Evolutionary conservation across 30 jellyfish, hydroid and myxozoan genomes (phyloP), one percentile per base, ranked within the genome.

Genomic region (Turritopsis dohrnii): DNA sequence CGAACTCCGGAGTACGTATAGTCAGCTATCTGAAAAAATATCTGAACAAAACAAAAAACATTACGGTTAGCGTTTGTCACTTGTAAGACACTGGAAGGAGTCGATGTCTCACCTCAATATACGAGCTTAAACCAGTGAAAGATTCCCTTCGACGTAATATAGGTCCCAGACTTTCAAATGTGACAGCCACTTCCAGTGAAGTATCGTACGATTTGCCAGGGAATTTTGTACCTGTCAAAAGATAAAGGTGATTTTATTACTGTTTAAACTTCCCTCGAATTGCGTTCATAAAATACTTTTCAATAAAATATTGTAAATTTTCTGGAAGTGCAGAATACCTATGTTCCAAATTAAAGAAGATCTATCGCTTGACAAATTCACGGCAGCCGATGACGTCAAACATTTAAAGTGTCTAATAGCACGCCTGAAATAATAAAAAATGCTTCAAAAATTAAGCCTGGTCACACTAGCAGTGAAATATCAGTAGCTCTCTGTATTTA

Each of bases 101-200:
- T 41, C 13, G 60, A 3, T 41, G 5, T 41, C 73, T 16, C n/a
- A 88, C 96, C 88, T 52, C 79, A 18, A 88, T 88, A 84, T 88
- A 88, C 1, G 88, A 29, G 71, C 83, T 88, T 1, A 83, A 80
- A 9, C 96, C 96, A 52, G 75, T 77, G 71, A 89, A 83, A 84
- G 83, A 77, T 52, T 53, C 27, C 71, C 83, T 90, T 29, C 22
- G 28, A 52, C 52, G 72, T 18, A 76, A 69, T 22, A 82, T 71
- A 18, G 76, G 75, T 74, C 83, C 89, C 71, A 54, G 83, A 18
- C 29, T 21, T 18, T 72, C 79, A 52, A 89, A 89, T 22, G 84
- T 41, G 0, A 89, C 94, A 21, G 83, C 77, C n/a, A 72, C 90
- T 89, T 89, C 90, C 26, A 89, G 71, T 21, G 94, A 84, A 7